Percentiles rank a stretch among this genome's conserved stretches.
These are phyloP conservation scores for Melipona quadrifasciata DNA, from an alignment of 1,140 invertebrate genomes.

Conservation along the genomic window DNA sequence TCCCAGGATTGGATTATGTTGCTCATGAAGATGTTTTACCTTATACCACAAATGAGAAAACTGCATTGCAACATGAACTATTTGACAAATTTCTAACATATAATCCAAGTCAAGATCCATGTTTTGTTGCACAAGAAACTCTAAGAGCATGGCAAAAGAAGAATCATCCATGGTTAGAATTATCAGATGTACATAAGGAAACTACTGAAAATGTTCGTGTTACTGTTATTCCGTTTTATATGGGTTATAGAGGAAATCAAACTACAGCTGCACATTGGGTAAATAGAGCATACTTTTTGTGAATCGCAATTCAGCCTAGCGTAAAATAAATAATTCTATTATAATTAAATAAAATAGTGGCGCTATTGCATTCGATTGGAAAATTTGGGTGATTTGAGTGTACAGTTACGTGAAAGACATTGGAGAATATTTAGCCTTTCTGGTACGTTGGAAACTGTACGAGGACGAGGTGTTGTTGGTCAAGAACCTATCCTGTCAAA, in stretches of 20 bases:
- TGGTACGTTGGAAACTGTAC: constrained; percentile 96
- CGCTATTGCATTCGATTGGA: constrained; percentile 97
- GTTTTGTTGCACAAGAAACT: constrained; percentile 94
- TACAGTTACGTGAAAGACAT: constrained; percentile 96
- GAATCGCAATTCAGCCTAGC: background rate
- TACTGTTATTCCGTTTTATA: constrained; percentile 99
- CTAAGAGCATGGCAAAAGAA: constrained; percentile 97
- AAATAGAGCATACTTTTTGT: constrained; percentile 35
- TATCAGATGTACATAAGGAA: constrained; percentile 98
- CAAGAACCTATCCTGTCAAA: constrained; percentile 96
- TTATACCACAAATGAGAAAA: constrained; percentile 90
- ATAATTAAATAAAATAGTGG: constrained; percentile 85
- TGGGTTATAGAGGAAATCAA: constrained; percentile 95
- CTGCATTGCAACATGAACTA: constrained; percentile 95
- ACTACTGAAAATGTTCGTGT: constrained; percentile 97
- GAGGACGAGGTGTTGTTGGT: constrained; percentile 96
- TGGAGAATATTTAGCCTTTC: constrained; percentile 98
- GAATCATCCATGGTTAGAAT: constrained; percentile 97
- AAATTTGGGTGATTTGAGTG: constrained; percentile 93
- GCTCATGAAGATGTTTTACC: constrained; percentile 97
- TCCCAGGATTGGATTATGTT: constrained; percentile 97
- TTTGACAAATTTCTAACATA: constrained; percentile 97
- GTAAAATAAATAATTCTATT: background rate
- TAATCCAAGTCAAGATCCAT: constrained; percentile 91
- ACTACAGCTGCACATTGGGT: constrained; percentile 96